Evolutionary conservation across 2,797 vertebrate species (phyloP).

Genomic region (Neosilurus hyrtlii): DNA sequence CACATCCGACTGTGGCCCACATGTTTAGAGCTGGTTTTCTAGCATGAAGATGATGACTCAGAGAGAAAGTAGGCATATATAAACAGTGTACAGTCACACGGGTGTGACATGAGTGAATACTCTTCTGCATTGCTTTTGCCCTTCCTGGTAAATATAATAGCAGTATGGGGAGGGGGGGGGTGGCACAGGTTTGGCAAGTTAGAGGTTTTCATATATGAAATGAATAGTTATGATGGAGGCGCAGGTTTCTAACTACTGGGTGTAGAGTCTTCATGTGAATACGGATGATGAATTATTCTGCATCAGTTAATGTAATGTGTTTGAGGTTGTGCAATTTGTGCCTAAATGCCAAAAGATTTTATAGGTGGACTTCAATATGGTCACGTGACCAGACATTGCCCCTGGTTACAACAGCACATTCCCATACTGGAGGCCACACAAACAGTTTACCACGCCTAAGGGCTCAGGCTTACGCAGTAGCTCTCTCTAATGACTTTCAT

Average conservation of each 20-base stretch:
- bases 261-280: background rate
- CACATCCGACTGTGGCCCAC: background rate
- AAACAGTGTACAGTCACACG: background rate
- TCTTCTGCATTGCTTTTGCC: background rate
- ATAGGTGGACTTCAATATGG: too few species aligned
- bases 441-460: too few species aligned
- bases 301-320: background rate
- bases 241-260: too few species aligned
- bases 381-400: too few species aligned
- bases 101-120: background rate
- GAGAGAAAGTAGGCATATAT: background rate
- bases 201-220: background rate
- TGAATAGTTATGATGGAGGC: background rate
- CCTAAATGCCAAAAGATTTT: background rate
- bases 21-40: background rate
- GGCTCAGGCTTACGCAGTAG: too few species aligned
- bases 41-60: background rate
- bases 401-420: too few species aligned
- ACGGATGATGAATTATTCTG: background rate
- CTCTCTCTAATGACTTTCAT: too few species aligned
- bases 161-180: background rate
- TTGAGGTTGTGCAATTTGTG: background rate
- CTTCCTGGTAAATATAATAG: background rate
- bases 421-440: too few species aligned
- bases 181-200: background rate